These are phyloP conservation scores for Falcunculus frontatus DNA, from an alignment of 2,113 vertebrate genomes.

Conservation along the genomic window DNA sequence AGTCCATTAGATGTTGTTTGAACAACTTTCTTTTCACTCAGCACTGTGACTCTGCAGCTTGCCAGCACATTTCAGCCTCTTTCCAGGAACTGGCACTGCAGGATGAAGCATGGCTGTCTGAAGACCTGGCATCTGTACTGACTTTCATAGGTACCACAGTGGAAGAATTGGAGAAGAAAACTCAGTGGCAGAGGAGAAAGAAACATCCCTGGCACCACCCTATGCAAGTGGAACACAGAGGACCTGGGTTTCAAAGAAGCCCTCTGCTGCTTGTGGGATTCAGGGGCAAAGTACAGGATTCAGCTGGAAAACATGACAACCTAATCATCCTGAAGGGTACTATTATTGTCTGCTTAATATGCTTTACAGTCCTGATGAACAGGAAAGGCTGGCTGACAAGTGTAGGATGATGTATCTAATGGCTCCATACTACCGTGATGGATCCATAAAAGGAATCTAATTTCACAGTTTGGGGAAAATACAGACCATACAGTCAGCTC, in stretches of 20 bases:
- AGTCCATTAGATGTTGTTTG: constrained; percentile 39
- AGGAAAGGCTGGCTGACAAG: constrained; percentile 35
- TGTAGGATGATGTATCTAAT: constrained; percentile 45
- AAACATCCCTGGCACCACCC: neutral
- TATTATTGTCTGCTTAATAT: constrained; percentile 42
- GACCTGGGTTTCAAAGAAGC: neutral
- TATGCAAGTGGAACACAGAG: neutral
- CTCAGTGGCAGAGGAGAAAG: neutral
- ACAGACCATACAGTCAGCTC: neutral
- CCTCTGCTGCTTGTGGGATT: neutral
- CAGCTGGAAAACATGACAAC: neutral
- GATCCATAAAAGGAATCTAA: constrained; percentile 37
- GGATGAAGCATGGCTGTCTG: neutral
- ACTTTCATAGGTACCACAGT: neutral
- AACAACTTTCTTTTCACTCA: constrained; percentile 48
- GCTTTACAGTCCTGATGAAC: constrained; percentile 24
- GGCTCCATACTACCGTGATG: constrained; percentile 18
- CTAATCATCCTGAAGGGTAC: constrained; percentile 43
- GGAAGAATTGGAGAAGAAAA: neutral
- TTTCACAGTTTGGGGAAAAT: constrained; percentile 40
- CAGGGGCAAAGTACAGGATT: neutral
- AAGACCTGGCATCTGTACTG: constrained; percentile 7
- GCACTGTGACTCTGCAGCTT: neutral
- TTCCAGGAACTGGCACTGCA: constrained; percentile 39
- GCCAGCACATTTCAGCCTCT: constrained; percentile 40